Base-by-base conservation (phyloP, 2,888 invertebrate species). In the Therioaphis trifolii region DNA sequence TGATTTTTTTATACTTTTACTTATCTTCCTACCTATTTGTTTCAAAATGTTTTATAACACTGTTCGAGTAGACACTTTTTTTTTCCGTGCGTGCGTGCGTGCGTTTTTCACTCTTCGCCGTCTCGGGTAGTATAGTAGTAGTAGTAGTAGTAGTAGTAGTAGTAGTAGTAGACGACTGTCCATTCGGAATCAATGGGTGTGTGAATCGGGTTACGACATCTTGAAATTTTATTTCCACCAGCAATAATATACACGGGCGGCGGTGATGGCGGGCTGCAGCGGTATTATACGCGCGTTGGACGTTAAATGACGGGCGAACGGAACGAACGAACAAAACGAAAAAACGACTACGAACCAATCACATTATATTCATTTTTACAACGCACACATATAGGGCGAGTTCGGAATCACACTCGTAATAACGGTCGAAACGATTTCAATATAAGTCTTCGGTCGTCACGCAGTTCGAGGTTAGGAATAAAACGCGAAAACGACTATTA, bases 31-130 rank as follows among this genome's bases (percentile, higher is more conserved):
- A 49, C 58, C 61, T 72, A 35, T 80, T 61, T 72, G 52, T 82
- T 74, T 52, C 72, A 24, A 68, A 78, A 78, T 78, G 77, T 66
- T 78, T 78, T 78, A 61, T 74, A 74, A 74, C 72, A 24, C 58
- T 24, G 77, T 63, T 74, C 74, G 24, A 63, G 52, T 82, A 71
- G 35, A 52, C 74, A 71, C 63, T n/a, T n/a, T n/a, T n/a, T n/a
- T n/a, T n/a, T n/a, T n/a, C n/a, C n/a, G n/a, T n/a, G n/a, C n/a
- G n/a, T 63, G n/a, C n/a, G n/a, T n/a, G n/a, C n/a, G 35, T 9
- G 7, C 14, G 2, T 71, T 61, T 55, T 68, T 5, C 35, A 52
- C 77, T 78, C 66, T 68, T 78, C 77, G 52, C 27, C 61, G 43
- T 49, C 63, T n/a, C 11, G 46, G 29, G 14, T 29, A n/a, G n/a